phyloP scores from a whole-genome alignment of 2,888 invertebrate species.

The Sesamia inferens region DNA sequence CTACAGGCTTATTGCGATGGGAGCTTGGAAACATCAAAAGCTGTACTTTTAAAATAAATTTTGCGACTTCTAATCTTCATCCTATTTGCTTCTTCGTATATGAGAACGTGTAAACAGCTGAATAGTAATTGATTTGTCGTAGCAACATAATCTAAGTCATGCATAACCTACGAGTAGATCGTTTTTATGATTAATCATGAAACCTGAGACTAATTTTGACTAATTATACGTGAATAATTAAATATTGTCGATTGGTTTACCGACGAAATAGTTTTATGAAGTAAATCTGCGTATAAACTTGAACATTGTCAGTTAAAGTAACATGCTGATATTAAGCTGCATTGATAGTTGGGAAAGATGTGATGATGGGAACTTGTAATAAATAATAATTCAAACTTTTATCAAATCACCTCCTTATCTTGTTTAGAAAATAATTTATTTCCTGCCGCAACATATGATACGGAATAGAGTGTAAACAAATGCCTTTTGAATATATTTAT shows the following conservation, averaged over 20 bases:
- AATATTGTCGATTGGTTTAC: background rate
- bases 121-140: slow-evolving; percentile 2
- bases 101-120: slow-evolving; percentile 1
- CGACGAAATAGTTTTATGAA: background rate
- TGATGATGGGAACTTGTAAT: no score
- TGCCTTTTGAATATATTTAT: background rate
- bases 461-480: background rate
- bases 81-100: background rate
- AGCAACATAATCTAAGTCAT: background rate
- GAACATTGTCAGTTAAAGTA: background rate
- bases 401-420: background rate
- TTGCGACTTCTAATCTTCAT: background rate
- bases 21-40: background rate
- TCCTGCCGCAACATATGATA: background rate
- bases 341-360: background rate
- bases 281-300: background rate
- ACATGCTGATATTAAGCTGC: background rate
- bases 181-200: slow-evolving; percentile 34
- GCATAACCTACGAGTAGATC: slow-evolving; percentile 4
- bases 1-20: background rate
- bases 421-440: background rate
- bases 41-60: background rate
- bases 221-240: slow-evolving; percentile 18
- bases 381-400: background rate
- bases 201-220: slow-evolving; percentile 23